Percentiles rank a stretch among this genome's conserved stretches.
phyloP scores from a whole-genome alignment of 2,797 vertebrate species.

The Allochrocebus solatus region DNA sequence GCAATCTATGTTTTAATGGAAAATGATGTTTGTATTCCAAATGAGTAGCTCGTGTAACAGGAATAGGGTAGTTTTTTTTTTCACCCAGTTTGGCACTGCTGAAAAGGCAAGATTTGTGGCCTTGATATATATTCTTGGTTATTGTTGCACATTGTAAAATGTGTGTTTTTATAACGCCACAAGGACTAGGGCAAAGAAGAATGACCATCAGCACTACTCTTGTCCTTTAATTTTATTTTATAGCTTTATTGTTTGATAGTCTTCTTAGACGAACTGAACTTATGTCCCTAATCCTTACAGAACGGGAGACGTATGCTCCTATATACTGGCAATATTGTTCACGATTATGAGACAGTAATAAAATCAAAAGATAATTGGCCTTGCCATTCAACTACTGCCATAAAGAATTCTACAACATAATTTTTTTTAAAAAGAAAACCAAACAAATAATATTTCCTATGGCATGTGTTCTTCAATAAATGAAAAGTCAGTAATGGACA shows the following conservation, averaged over 20 bases:
- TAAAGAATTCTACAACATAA: neutral
- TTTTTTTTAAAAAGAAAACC: neutral
- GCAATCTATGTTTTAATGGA: constrained; percentile 42
- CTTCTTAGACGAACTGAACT: neutral
- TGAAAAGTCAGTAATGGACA: neutral
- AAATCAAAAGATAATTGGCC: constrained; percentile 2
- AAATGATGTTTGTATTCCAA: constrained; percentile 46
- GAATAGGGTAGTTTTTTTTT: neutral
- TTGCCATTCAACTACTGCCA: neutral
- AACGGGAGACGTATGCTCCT: neutral
- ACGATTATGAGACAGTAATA: neutral
- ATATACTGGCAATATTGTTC: neutral
- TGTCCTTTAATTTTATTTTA: neutral
- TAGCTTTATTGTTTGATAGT: neutral
- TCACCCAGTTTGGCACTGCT: neutral
- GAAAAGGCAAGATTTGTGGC: neutral
- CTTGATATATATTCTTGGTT: constrained; percentile 3
- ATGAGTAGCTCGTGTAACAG: constrained; percentile 16
- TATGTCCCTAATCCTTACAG: neutral
- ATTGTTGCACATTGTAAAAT: constrained; percentile 2
- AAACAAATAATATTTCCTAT: neutral
- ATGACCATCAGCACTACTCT: neutral
- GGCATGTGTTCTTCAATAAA: neutral
- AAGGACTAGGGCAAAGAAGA: neutral
- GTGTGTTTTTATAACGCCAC: neutral